Percentiles rank a stretch among this genome's conserved stretches.
Conservation (phyloP, 2,888 invertebrate genomes). For the Drosophila antonietae region DNA sequence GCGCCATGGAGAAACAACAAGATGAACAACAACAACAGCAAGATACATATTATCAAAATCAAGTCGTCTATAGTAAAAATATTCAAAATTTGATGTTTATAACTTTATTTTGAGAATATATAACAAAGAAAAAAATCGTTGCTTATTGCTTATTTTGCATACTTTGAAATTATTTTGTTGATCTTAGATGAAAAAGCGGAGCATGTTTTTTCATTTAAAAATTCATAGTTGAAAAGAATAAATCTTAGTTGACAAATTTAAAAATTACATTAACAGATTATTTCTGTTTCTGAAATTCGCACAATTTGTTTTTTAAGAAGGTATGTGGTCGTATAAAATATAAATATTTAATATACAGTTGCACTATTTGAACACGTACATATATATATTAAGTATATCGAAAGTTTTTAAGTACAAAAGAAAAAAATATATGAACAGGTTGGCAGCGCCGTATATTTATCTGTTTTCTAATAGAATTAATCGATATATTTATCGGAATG, state of each 20-base stretch:
- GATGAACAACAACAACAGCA: neutral
- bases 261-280: too few species aligned
- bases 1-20: neutral
- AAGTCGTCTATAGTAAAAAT: conserved; percentile 1
- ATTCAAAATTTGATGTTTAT: conserved; percentile 1
- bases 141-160: neutral
- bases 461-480: conserved; percentile 1
- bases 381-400: neutral
- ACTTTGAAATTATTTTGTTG: too few species aligned
- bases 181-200: too few species aligned
- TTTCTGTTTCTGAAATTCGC: too few species aligned
- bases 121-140: neutral
- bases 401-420: neutral
- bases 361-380: neutral
- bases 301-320: neutral
- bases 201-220: neutral
- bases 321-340: neutral
- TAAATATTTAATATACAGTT: neutral
- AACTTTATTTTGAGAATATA: conserved; percentile 3
- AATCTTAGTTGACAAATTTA: too few species aligned
- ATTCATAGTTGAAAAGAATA: too few species aligned
- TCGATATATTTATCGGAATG: conserved; percentile 51
- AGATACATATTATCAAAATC: neutral
- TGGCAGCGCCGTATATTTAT: conserved; percentile 23
- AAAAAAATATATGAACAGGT: conserved; percentile 1